A percentile compares a stretch with the other conserved stretches of the same genome.
phyloP scores from a whole-genome alignment of 1,140 invertebrate genomes.

The Sitobion miscanthi region DNA sequence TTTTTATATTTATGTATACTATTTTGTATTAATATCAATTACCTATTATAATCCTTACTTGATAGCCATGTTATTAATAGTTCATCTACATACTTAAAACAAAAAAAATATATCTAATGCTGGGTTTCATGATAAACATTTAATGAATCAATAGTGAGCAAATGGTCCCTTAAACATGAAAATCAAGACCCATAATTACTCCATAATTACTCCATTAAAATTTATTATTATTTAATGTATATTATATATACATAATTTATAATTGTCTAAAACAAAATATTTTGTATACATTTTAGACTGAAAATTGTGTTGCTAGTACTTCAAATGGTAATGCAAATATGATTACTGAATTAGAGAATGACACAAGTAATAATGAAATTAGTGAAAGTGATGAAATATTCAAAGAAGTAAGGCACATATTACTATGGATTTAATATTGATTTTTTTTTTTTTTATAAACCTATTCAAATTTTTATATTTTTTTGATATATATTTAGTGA shows the following conservation, averaged over 20 bases:
- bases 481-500: too few relatives aligned
- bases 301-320: background rate
- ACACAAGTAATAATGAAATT: background rate
- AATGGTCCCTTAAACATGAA: too few relatives aligned
- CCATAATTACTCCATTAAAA: too few relatives aligned
- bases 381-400: background rate
- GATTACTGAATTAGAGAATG: background rate
- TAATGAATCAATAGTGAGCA: too few relatives aligned
- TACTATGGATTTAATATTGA: background rate
- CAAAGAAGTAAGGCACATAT: constrained; percentile 12
- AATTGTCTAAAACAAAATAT: background rate
- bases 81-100: too few relatives aligned
- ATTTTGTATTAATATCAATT: too few relatives aligned
- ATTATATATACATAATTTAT: background rate
- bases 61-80: too few relatives aligned
- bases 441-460: background rate
- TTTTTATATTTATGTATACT: too few relatives aligned
- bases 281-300: background rate
- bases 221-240: background rate
- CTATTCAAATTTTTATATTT: background rate
- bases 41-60: too few relatives aligned
- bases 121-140: too few relatives aligned
- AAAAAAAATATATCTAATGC: too few relatives aligned
- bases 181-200: too few relatives aligned
- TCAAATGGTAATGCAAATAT: background rate